A percentile compares a stretch with the other conserved stretches of the same genome.
Evolutionary conservation across 2,797 vertebrate genomes (phyloP).

Genomic region (Sebastes jordani): DNA sequence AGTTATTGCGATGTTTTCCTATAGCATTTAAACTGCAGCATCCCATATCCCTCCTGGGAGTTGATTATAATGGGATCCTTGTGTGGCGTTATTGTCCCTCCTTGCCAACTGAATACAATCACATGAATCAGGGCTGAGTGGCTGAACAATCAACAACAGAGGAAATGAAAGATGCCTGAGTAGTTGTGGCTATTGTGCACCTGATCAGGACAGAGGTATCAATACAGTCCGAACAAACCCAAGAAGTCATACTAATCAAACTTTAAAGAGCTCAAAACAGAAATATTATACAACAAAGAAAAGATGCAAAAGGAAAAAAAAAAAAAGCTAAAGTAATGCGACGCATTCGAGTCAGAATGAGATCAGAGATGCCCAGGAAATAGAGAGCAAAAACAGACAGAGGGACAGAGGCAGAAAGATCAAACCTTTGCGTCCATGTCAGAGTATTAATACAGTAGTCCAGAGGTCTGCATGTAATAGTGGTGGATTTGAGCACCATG

Average conservation of each 20-base stretch:
- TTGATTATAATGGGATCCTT: constrained; percentile 41
- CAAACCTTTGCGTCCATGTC: constrained; percentile 47
- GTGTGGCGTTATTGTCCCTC: constrained; percentile 44
- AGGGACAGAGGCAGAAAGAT: constrained; percentile 51
- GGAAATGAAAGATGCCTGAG: constrained; percentile 78
- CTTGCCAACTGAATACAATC: constrained; percentile 70
- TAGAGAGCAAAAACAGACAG: constrained; percentile 31
- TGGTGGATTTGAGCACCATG: constrained; percentile 74
- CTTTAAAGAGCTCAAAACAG: constrained; percentile 58
- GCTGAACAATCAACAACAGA: constrained; percentile 77
- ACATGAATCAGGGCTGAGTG: constrained; percentile 66
- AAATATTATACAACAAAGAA: constrained; percentile 65
- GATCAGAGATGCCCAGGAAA: constrained; percentile 24
- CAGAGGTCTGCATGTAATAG: constrained; percentile 74
- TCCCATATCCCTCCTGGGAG: constrained; percentile 16
- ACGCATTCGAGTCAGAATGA: constrained; percentile 29
- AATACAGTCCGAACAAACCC: constrained; percentile 63
- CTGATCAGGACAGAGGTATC: constrained; percentile 75
- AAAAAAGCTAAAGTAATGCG: constrained; percentile 22
- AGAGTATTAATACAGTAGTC: constrained; percentile 61
- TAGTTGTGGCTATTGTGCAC: constrained; percentile 74
- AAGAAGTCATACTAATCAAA: constrained; percentile 51
- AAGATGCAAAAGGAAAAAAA: constrained; percentile 23
- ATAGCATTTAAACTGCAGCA: constrained; percentile 36
- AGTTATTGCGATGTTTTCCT: constrained; percentile 63